Evolutionary conservation across 1,140 invertebrate species (phyloP).

Genomic region (Matsumurasca onukii): DNA sequence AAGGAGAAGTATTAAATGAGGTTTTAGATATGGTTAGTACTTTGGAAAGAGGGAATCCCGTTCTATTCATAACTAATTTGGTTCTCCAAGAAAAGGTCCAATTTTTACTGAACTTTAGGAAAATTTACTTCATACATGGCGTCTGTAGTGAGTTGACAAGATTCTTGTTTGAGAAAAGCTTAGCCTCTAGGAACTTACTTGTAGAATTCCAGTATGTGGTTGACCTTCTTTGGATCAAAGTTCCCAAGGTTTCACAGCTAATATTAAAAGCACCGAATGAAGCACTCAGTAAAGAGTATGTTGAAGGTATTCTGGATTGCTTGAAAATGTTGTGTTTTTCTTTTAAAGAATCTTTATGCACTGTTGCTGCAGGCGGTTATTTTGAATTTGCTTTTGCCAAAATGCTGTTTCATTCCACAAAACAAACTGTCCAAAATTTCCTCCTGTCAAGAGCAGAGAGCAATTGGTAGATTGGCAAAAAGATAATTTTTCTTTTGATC

Average conservation of each 20-base stretch:
- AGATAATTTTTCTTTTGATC: background rate
- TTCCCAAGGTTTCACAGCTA: background rate
- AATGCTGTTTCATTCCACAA: background rate
- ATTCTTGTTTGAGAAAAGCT: background rate
- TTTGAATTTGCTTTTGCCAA: constrained; percentile 11
- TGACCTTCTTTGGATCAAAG: constrained; percentile 1
- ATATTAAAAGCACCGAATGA: background rate
- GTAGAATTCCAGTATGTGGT: background rate
- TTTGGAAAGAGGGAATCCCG: background rate
- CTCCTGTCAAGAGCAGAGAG: background rate
- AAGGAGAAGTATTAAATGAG: background rate
- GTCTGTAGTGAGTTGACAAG: background rate
- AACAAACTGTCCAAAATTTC: background rate
- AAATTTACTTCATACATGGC: background rate
- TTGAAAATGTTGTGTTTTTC: constrained; percentile 14
- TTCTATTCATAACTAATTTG: constrained; percentile 1
- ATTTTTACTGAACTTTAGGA: constrained; percentile 7
- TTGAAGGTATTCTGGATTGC: constrained; percentile 10
- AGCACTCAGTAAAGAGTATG: background rate
- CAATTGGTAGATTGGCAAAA: background rate
- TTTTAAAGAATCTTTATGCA: background rate
- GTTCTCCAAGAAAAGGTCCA: background rate
- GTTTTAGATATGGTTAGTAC: background rate
- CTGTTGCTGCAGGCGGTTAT: constrained; percentile 1
- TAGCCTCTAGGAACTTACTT: background rate